phyloP scores from a whole-genome alignment of 1,140 invertebrate genomes.

The Colletes latitarsis region DNA sequence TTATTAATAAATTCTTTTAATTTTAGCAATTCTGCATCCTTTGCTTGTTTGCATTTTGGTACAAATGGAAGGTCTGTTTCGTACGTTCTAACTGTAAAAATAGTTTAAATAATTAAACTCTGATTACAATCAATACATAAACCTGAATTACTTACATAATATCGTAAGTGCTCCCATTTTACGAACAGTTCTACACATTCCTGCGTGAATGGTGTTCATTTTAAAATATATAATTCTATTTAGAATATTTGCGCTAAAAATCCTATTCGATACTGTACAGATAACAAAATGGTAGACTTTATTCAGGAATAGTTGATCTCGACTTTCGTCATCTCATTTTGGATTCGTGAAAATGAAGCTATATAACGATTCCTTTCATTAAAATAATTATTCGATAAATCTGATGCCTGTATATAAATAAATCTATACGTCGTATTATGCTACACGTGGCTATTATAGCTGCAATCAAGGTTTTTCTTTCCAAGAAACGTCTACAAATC shows the following conservation, averaged over 20 bases:
- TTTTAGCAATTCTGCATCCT: slow-evolving; percentile 83
- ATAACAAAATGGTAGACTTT: neutral
- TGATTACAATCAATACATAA: neutral
- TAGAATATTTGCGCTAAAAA: neutral
- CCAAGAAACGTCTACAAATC: too few species aligned
- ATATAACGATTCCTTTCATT: too few species aligned
- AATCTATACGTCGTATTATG: too few species aligned
- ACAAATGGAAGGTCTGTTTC: slow-evolving; percentile 83
- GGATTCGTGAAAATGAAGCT: neutral
- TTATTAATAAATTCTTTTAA: slow-evolving; percentile 85
- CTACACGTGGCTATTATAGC: too few species aligned
- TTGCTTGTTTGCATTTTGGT: slow-evolving; percentile 86
- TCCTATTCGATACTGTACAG: neutral
- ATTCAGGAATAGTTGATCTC: neutral
- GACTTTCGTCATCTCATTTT: neutral
- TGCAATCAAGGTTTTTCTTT: too few species aligned
- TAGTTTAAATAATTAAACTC: too few species aligned
- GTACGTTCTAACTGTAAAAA: slow-evolving; percentile 26
- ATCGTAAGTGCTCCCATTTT: neutral
- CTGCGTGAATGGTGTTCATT: neutral
- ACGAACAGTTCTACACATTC: neutral
- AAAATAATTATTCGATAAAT: too few species aligned
- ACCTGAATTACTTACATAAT: slow-evolving; percentile 10
- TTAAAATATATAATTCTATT: neutral
- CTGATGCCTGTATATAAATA: too few species aligned